Evolutionary conservation across 2,797 vertebrate species (phyloP).

Genomic region (Austrolebias charrua): DNA sequence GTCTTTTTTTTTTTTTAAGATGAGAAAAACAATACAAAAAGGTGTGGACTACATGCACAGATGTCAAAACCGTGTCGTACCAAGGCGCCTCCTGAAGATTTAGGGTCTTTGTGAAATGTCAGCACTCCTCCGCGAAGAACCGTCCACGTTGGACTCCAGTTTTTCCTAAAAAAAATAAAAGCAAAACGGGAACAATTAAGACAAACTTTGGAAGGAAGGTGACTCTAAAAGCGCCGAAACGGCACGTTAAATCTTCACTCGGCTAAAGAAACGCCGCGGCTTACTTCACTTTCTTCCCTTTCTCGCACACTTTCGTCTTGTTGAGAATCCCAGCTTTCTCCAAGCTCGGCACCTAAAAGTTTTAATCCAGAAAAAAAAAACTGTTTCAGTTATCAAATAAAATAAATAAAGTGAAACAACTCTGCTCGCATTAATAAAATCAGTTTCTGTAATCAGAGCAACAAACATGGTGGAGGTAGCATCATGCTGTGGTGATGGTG

Average conservation of each 20-base stretch:
- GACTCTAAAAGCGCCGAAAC: background rate
- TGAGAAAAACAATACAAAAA: background rate
- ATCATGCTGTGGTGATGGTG: too few species aligned
- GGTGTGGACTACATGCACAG: background rate
- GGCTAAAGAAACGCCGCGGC: constrained; percentile 8
- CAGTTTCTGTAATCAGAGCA: too few species aligned
- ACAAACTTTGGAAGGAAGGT: background rate
- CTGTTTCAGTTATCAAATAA: background rate
- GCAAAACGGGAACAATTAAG: background rate
- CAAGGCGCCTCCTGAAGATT: constrained; percentile 79
- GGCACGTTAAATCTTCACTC: background rate
- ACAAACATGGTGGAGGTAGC: too few species aligned
- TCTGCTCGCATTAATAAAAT: too few species aligned
- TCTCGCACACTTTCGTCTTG: constrained; percentile 89
- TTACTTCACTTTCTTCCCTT: constrained; percentile 91
- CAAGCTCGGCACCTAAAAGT: constrained; percentile 83
- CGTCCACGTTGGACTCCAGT: constrained; percentile 93
- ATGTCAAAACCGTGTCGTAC: constrained; percentile 62
- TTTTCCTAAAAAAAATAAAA: constrained; percentile 79
- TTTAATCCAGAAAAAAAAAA: background rate
- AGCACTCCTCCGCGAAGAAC: constrained; percentile 90
- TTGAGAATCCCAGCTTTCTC: constrained; percentile 94
- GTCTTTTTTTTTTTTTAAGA: background rate
- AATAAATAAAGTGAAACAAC: too few species aligned
- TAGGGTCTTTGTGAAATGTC: constrained; percentile 95